These are phyloP conservation scores for Drosophila sulfurigaster DNA, from an alignment of 1,140 invertebrate genomes.

Conservation along the genomic window DNA sequence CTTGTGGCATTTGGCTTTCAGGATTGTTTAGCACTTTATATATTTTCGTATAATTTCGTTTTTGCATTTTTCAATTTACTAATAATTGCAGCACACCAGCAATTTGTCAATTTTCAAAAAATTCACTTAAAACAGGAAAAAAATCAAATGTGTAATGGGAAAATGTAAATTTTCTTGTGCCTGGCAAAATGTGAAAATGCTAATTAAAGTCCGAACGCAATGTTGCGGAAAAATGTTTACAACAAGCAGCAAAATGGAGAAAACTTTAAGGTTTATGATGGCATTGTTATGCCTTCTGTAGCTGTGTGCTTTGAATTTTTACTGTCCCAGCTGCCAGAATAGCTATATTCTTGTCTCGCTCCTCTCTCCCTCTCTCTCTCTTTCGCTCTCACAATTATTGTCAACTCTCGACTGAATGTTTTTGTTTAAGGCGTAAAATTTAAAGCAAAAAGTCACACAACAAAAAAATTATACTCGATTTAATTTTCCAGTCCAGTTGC, in stretches of 20 bases:
- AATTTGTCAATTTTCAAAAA: slow-evolving; percentile 7
- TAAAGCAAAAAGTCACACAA: slow-evolving; percentile 74
- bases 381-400: slow-evolving; percentile 16
- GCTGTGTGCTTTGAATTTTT: slow-evolving; percentile 43
- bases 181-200: slow-evolving; percentile 60
- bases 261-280: slow-evolving; percentile 64
- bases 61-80: slow-evolving; percentile 10
- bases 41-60: not conserved
- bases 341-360: slow-evolving; percentile 2
- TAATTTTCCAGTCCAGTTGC: slow-evolving; percentile 82
- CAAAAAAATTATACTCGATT: slow-evolving; percentile 82
- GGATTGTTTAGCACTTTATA: slow-evolving; percentile 14
- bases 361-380: not conserved
- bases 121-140: not conserved
- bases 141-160: slow-evolving; percentile 20
- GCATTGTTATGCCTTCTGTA: slow-evolving; percentile 18
- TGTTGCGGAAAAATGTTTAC: slow-evolving; percentile 80
- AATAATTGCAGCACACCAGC: slow-evolving; percentile 2
- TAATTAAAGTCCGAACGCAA: slow-evolving; percentile 80
- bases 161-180: slow-evolving; percentile 49
- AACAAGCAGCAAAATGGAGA: slow-evolving; percentile 35
- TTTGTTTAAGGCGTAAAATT: slow-evolving; percentile 63
- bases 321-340: slow-evolving; percentile 34
- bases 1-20: slow-evolving; percentile 30
- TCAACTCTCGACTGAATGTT: slow-evolving; percentile 31